A percentile compares a stretch with the other conserved stretches of the same genome.
Conservation (phyloP, 2,113 vertebrate genomes). For the Sander lucioperca region DNA sequence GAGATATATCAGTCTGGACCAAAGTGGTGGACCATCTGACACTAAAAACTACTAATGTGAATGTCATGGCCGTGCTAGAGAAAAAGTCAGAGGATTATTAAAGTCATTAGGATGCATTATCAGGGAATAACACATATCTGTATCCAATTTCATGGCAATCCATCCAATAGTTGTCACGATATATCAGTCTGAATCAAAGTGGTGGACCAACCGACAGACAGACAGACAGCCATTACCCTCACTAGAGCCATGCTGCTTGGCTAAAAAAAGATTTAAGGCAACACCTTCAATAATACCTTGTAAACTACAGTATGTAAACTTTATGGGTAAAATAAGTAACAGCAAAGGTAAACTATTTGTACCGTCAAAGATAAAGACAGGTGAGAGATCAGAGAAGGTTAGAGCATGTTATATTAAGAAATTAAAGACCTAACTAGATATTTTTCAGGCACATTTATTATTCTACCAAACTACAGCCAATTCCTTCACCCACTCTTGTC, state of each 20-base stretch:
- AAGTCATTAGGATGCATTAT: too few relatives aligned
- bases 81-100: not conserved
- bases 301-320: not conserved
- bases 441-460: not conserved
- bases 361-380: too few relatives aligned
- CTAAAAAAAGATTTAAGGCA: not conserved
- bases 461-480: not conserved
- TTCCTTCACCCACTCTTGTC: not conserved
- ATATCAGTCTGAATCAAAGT: too few relatives aligned
- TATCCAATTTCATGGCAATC: too few relatives aligned
- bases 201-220: not conserved
- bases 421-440: too few relatives aligned
- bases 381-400: too few relatives aligned
- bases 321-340: not conserved
- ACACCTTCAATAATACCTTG: too few relatives aligned
- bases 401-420: too few relatives aligned
- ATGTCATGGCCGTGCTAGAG: not conserved
- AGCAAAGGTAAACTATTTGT: too few relatives aligned
- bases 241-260: not conserved
- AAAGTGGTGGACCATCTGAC: not conserved
- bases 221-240: not conserved
- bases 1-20: not conserved
- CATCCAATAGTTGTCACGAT: too few relatives aligned
- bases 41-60: not conserved
- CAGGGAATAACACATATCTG: too few relatives aligned